Base-by-base conservation (phyloP, 2,888 invertebrate species). In the Lathronympha strigana region DNA sequence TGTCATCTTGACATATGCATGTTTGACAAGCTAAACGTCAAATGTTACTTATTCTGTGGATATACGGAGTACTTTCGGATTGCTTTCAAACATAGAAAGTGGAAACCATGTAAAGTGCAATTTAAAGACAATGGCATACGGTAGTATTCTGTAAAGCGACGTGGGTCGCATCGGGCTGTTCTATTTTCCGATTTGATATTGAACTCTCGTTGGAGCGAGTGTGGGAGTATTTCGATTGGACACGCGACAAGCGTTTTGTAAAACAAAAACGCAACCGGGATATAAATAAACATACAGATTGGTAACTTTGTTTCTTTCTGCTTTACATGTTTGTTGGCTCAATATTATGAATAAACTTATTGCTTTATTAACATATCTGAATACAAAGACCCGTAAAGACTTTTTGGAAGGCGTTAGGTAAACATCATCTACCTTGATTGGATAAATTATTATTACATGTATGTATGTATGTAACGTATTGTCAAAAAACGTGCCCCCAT, bases 111-210 rank as follows among this genome's bases (percentile, higher is more conserved):
- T 5, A 43, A 15, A 43, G 21, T 40, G 61, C 15, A 45, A 21
- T 50, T 21, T 33, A 15, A 57, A 23, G 9, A 17, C n/a, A 19
- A 25, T 9, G 8, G 17, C 4, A 15, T 19, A 64, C 23, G 33
- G 58, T 36, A 40, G 23, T 25, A 31, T 43, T 43, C 43, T 17
- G 43, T 15, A 33, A 8, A 33, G 23, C 40, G 23, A 13, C 25
- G 31, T 25, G 23, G 4, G 51, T 43, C 51, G 51, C 50, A 58
- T 64, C 33, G 33, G 58, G 36, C 43, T 51, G 64, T 60, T 64
- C 64, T 53, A 64, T 53, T 64, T 64, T 60, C 31, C 31, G 49
- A 57, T 47, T 64, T 64, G 58, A 58, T 64, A 64, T 64, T 51
- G 63, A 64, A 64, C 58, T 64, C 58, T 51, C 50, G 43, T 36